phyloP scores from a whole-genome alignment of 1,140 invertebrate species.

The Spodoptera frugiperda region DNA sequence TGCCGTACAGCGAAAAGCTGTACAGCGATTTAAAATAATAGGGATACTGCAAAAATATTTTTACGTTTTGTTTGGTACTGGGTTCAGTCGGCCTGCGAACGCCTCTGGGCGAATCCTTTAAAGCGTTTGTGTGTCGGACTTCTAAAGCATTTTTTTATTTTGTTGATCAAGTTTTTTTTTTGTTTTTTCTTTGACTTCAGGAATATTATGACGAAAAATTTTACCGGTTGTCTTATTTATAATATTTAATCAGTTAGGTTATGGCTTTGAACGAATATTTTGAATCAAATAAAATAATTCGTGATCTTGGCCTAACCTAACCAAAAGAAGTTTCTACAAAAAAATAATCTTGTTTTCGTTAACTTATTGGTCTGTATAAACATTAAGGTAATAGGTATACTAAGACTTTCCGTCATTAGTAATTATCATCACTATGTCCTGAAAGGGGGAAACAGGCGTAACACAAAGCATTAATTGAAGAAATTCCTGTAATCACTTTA shows the following conservation, averaged over 20 bases:
- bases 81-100: conserved; percentile 2
- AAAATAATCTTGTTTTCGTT: too few relatives aligned
- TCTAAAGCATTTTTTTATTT: conserved; percentile 2
- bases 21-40: conserved; percentile 18
- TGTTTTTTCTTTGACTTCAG: not conserved
- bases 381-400: not conserved
- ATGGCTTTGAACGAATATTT: not conserved
- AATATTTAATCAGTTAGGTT: not conserved
- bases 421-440: not conserved
- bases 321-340: too few relatives aligned
- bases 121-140: conserved; percentile 27
- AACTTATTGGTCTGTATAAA: too few relatives aligned
- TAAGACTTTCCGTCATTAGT: not conserved
- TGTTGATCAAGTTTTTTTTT: not conserved
- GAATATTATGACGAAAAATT: too few relatives aligned
- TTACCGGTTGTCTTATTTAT: not conserved
- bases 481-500: conserved; percentile 1
- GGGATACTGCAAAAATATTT: conserved; percentile 23
- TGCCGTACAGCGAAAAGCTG: conserved; percentile 5
- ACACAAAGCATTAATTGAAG: not conserved
- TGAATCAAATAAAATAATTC: not conserved
- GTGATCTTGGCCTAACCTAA: too few relatives aligned
- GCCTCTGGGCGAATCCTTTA: conserved; percentile 13
- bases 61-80: conserved; percentile 15
- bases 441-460: not conserved